Conservation (phyloP, 1,140 invertebrate species). For the Penaeus vannamei region DNA sequence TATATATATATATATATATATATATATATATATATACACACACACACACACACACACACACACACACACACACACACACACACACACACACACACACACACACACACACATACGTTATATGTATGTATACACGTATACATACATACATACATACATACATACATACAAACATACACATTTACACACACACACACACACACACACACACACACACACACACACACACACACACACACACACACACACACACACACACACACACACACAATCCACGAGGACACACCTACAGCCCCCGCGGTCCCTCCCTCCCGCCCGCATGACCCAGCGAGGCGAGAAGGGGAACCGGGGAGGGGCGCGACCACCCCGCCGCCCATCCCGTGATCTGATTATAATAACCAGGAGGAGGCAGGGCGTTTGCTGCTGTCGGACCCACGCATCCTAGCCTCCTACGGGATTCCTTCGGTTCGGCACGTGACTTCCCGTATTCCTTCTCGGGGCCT, state of each 20-base stretch:
- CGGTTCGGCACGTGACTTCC: no score
- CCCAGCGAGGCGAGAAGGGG: neutral
- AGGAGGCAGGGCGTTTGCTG: no score
- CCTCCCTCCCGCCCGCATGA: neutral
- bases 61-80: neutral
- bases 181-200: neutral
- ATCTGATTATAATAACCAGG: no score
- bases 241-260: constrained; percentile 19
- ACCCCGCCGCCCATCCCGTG: no score
- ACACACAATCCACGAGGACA: neutral
- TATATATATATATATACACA: no score
- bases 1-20: no score
- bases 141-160: neutral
- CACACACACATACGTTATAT: neutral
- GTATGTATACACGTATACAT: neutral
- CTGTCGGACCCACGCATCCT: no score
- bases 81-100: neutral
- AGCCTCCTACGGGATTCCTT: no score
- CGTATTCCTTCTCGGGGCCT: no score
- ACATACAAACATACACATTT: neutral
- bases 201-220: neutral
- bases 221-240: constrained; percentile 19
- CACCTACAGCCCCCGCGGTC: neutral
- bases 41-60: neutral
- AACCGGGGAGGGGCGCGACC: no score